Base-by-base conservation (phyloP, 2,113 vertebrate genomes). In the Megaleporinus macrocephalus region DNA sequence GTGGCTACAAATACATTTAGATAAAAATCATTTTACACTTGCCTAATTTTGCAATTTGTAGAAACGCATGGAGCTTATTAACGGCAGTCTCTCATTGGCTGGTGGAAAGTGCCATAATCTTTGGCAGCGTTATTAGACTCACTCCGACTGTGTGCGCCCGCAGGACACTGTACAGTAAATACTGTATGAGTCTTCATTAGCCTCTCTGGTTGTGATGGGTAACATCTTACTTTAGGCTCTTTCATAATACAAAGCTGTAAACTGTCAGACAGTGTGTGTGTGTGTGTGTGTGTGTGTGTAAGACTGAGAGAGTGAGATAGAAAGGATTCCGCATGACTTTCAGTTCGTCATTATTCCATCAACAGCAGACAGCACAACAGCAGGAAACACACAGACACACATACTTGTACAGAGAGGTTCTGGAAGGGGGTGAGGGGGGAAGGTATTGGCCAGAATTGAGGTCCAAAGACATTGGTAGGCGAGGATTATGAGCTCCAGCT, bases 61-160 rank as follows among this genome's bases (percentile, higher is more conserved):
- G 16, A 18, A 44, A 44, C 10, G 49, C 15, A 51, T 51, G 16
- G 0, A 22, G 22, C 18, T 63, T 65, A 73, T 49, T 62, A 13
- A 30, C 66, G 27, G 53, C 6, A 65, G 15, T 74, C 47, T 41
- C 18, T 29, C 20, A 66, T 24, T 63, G 59, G 22, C 5, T 49
- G 71, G 11, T 55, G 24, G 44, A 36, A 66, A 66, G 71, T n/a
- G 59, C 49, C 30, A 74, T 10, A n/a, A 33, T 55, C 71, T 74
- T 79, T 66, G 33, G n/a, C 41, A 36, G n/a, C n/a, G n/a, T 74
- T 22, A 81, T 81, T 81, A 66, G 63, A 74, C 63, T 55, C 59
- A 49, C 26, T n/a, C 33, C 63, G 0, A 12, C 22, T 63, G 61
- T 29, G 26, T 29, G 15, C 29, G 1, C 61, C 24, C 61, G 16